These are phyloP conservation scores for Sinocyclocheilus anshuiensis DNA, from an alignment of 2,113 vertebrate species.

Conservation along the genomic window DNA sequence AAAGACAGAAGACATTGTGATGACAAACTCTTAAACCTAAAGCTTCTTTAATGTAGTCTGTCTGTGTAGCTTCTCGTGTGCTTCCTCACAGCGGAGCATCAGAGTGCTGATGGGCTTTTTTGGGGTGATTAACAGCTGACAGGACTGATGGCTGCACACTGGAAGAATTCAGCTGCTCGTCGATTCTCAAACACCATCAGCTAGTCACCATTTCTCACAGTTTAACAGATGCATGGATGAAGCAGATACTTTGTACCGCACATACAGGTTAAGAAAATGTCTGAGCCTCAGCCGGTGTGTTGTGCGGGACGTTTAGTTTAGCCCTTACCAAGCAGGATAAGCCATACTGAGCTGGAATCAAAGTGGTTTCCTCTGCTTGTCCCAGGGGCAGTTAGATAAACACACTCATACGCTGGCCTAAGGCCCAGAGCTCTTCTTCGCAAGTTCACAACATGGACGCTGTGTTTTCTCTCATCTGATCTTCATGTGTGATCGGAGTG, in stretches of 20 bases:
- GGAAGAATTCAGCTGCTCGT: constrained; percentile 38
- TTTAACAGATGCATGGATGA: neutral
- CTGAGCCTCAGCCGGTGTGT: neutral
- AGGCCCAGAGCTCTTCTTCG: constrained; percentile 42
- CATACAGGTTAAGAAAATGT: constrained; percentile 53
- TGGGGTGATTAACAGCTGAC: constrained; percentile 14
- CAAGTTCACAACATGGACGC: constrained; percentile 48
- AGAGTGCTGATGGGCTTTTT: constrained; percentile 15
- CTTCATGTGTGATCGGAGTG: constrained; percentile 45
- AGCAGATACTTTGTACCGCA: neutral
- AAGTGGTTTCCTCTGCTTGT: constrained; percentile 64
- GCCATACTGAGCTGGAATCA: constrained; percentile 64
- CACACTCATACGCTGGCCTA: constrained; percentile 34
- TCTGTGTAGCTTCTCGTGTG: neutral
- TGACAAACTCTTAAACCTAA: neutral
- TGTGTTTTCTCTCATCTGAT: constrained; percentile 54
- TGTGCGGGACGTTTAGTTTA: constrained; percentile 64
- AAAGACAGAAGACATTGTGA: too few species aligned
- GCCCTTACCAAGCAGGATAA: constrained; percentile 65
- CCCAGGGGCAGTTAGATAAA: constrained; percentile 57
- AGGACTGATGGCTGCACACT: neutral
- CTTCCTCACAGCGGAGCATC: neutral
- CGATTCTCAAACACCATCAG: neutral
- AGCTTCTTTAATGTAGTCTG: neutral
- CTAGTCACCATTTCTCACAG: constrained; percentile 9